A percentile compares a stretch with the other conserved stretches of the same genome.
Conservation (phyloP, 1,140 invertebrate genomes). For the Grapholita molesta region DNA sequence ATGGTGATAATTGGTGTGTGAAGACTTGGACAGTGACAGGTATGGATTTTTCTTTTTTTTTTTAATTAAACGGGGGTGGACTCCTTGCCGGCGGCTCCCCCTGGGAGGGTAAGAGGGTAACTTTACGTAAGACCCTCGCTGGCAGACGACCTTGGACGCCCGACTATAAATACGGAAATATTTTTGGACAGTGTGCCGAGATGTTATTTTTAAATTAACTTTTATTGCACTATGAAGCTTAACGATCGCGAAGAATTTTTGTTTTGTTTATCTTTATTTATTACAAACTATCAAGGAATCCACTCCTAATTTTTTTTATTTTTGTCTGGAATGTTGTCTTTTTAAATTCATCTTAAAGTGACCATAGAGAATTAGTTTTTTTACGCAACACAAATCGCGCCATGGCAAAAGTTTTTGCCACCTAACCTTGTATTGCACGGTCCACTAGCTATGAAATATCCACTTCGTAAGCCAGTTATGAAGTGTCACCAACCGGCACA, state of each 20-base stretch:
- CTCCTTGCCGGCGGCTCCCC: slow-evolving; percentile 24
- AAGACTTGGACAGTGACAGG: slow-evolving; percentile 66
- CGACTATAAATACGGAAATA: slow-evolving; percentile 74
- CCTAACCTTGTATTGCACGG: slow-evolving; percentile 42
- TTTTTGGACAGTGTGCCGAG: slow-evolving; percentile 48
- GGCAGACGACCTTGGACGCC: slow-evolving; percentile 68
- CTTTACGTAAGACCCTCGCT: slow-evolving; percentile 65
- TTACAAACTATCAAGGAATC: slow-evolving; percentile 18
- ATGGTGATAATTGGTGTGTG: slow-evolving; percentile 69
- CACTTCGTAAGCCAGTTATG: slow-evolving; percentile 23
- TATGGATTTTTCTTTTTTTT: slow-evolving; percentile 45
- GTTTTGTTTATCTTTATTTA: background rate
- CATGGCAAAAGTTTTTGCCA: slow-evolving; percentile 36
- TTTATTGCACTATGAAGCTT: slow-evolving; percentile 25
- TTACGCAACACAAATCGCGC: slow-evolving; percentile 19
- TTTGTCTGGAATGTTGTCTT: slow-evolving; percentile 33
- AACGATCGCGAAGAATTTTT: background rate
- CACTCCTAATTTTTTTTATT: slow-evolving; percentile 20
- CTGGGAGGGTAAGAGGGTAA: slow-evolving; percentile 31
- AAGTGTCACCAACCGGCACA: background rate
- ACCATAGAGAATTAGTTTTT: slow-evolving; percentile 19
- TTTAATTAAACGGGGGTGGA: slow-evolving; percentile 47
- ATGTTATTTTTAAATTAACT: slow-evolving; percentile 37
- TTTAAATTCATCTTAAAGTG: background rate
- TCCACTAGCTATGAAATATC: slow-evolving; percentile 43